Conservation (phyloP, 2,888 invertebrate species). For the Megastigmus dorsalis region DNA sequence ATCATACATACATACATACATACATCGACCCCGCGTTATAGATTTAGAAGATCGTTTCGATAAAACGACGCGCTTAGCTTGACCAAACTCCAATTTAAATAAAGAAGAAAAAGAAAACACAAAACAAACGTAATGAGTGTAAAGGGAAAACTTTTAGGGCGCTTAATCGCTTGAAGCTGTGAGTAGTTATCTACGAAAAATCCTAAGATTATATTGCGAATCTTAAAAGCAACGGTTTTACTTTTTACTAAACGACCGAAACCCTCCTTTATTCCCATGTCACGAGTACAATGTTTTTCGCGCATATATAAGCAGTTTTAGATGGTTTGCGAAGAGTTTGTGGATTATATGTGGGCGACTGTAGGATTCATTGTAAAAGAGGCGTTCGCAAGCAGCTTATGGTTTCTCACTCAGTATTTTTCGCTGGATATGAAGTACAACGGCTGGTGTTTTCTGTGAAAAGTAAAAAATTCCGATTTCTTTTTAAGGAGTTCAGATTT, state of each 20-base stretch:
- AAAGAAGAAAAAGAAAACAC: no score
- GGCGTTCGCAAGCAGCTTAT: no score
- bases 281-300: slow-evolving; percentile 28
- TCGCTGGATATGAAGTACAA: neutral
- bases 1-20: slow-evolving; percentile 6
- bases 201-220: slow-evolving; percentile 36
- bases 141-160: slow-evolving; percentile 41
- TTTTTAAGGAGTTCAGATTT: neutral
- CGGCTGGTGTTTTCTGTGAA: neutral
- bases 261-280: slow-evolving; percentile 39
- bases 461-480: neutral
- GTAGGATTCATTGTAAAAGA: no score
- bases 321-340: neutral
- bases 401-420: neutral
- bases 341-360: no score
- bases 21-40: slow-evolving; percentile 32
- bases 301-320: neutral
- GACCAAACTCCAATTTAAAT: slow-evolving; percentile 44
- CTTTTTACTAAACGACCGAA: slow-evolving; percentile 34
- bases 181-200: slow-evolving; percentile 49
- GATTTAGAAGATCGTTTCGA: slow-evolving; percentile 38
- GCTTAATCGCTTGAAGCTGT: slow-evolving; percentile 45
- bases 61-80: slow-evolving; percentile 45
- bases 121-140: slow-evolving; percentile 20
- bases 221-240: slow-evolving; percentile 12